Conservation (phyloP, 2,113 vertebrate species). For the Marmota flaviventris region DNA sequence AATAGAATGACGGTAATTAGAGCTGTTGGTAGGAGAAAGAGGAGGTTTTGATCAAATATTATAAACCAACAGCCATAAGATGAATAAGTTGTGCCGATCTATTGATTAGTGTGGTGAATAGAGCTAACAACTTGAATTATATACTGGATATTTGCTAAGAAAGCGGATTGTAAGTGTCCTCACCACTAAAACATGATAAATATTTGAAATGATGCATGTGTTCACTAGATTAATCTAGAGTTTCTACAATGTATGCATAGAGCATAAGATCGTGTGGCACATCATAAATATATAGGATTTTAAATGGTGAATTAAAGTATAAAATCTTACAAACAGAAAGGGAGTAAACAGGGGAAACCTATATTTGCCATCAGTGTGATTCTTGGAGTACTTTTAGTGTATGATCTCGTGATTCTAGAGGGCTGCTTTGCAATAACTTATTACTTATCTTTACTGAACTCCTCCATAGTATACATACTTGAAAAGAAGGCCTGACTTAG, state of each 20-base stretch:
- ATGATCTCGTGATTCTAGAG: neutral
- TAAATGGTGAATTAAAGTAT: neutral
- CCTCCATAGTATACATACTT: neutral
- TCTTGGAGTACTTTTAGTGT: neutral
- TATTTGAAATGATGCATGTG: neutral
- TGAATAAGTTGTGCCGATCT: neutral
- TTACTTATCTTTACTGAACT: neutral
- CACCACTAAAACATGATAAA: neutral
- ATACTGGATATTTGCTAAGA: neutral
- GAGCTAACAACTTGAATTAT: neutral
- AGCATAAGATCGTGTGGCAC: neutral
- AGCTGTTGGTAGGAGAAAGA: neutral
- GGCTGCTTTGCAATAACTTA: neutral
- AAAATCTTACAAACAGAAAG: neutral
- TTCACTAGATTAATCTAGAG: neutral
- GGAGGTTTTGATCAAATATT: neutral
- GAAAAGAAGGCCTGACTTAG: neutral
- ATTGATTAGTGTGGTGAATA: neutral
- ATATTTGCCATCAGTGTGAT: neutral
- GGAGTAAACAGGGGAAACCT: neutral
- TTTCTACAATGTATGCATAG: neutral
- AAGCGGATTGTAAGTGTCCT: neutral
- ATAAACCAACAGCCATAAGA: neutral
- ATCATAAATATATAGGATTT: neutral
- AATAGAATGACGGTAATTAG: neutral